phyloP scores from a whole-genome alignment of 2,888 invertebrate species.

The Heteromurus nitidus region DNA sequence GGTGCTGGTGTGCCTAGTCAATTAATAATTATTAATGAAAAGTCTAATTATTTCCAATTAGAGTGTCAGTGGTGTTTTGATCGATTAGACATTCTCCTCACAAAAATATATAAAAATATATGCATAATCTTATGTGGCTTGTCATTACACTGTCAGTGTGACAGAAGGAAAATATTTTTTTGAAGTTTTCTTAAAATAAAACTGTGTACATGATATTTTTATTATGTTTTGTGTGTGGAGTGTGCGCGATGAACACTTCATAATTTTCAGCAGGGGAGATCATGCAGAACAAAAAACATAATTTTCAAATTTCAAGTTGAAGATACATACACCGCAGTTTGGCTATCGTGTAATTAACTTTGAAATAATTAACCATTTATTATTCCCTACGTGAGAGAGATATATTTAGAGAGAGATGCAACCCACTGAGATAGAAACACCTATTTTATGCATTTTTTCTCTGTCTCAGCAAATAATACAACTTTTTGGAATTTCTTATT shows the following conservation, averaged over 20 bases:
- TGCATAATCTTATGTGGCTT: neutral
- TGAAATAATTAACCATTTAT: constrained; percentile 45
- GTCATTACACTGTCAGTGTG: neutral
- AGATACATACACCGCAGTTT: no score
- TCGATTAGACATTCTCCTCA: constrained; percentile 14
- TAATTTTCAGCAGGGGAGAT: constrained; percentile 39
- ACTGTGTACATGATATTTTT: no score
- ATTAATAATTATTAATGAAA: constrained; percentile 47
- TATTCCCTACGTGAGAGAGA: constrained; percentile 5
- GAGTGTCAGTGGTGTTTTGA: constrained; percentile 37
- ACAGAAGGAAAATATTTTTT: neutral
- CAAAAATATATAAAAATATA: no score
- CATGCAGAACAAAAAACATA: constrained; percentile 35
- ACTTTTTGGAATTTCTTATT: neutral
- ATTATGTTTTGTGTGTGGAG: neutral
- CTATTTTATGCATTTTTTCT: constrained; percentile 7
- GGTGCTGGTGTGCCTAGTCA: no score
- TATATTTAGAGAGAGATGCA: neutral
- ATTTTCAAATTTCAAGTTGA: no score
- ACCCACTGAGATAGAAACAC: neutral
- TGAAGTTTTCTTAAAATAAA: neutral
- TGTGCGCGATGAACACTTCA: neutral
- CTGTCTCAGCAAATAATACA: no score
- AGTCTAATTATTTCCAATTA: constrained; percentile 42
- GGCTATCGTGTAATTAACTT: constrained; percentile 37